These are phyloP conservation scores for Vanessa cardui DNA, from an alignment of 2,888 invertebrate genomes.

Conservation along the genomic window DNA sequence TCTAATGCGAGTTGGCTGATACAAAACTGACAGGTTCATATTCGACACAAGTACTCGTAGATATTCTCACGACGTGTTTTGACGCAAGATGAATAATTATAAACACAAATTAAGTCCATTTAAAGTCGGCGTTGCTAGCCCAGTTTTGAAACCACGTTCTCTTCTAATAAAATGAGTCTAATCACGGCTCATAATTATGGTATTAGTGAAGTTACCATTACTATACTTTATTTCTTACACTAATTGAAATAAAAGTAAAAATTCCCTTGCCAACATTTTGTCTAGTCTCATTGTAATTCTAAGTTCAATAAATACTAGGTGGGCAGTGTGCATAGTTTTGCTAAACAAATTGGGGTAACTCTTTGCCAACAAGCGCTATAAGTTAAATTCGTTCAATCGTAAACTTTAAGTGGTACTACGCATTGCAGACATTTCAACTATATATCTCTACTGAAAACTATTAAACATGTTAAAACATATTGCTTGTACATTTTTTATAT, in stretches of 20 bases:
- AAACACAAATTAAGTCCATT: no score
- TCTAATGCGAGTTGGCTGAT: no score
- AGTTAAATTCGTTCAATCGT: conserved; percentile 32
- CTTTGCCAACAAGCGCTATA: conserved; percentile 35
- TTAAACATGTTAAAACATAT: conserved; percentile 1
- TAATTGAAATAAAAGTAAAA: background rate
- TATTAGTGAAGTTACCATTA: no score
- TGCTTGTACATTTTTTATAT: background rate
- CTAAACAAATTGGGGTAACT: conserved; percentile 32
- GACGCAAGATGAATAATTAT: no score
- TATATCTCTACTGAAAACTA: conserved; percentile 30
- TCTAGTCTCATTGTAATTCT: background rate
- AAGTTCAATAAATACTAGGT: conserved; percentile 7
- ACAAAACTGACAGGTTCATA: no score
- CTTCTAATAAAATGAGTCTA: no score
- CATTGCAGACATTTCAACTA: conserved; percentile 37
- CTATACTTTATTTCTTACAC: background rate
- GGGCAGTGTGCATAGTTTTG: conserved; percentile 15
- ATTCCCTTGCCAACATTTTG: conserved; percentile 11
- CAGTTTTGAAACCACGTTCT: no score
- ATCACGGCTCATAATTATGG: no score
- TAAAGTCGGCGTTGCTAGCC: no score
- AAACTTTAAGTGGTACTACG: conserved; percentile 36
- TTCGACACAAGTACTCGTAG: no score
- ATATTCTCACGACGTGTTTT: no score